Evolutionary conservation across 2,888 invertebrate genomes (phyloP), one percentile per base, ranked within the genome.

Genomic region (Ctenicera cuprea): DNA sequence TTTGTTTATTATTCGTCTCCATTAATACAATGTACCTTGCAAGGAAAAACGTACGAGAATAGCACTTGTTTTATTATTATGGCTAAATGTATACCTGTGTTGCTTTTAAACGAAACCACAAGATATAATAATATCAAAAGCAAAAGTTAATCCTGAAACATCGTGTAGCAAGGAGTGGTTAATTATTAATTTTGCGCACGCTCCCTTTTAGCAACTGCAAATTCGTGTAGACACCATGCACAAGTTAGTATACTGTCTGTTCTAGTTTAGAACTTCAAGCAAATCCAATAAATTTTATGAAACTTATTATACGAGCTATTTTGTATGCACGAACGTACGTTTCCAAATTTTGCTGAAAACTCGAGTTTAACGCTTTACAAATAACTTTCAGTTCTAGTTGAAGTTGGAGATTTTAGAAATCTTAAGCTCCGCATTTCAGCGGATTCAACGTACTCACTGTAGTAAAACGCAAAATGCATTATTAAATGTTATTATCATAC

Each of bases 161-260:
- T 45, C 41, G 12, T 7, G 7, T 8, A 48, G 48, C 48, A 3
- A 22, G 12, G 20, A 4, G 8, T 12, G 12, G 50, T 50, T 22
- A 50, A 50, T 50, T 50, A 50, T 22, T 50, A 50, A 50, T 22
- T 50, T 50, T 20, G 50, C 18, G 22, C 18, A 20, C 50, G 50
- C 22, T 22, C 12, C 22, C 50, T 50, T 22, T 20, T 8, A 33
- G 5, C 16, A 1, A 45, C 45, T 45, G 18, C 16, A 45, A 45
- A 45, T 45, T 45, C 11, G 12, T 12, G 50, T 11, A 22, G 22
- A 50, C 4, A 22, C 4, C 9, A 9, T 50, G 20, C 9, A 48
- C 16, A 7, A 48, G 18, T 20, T 18, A 9, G 18, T 20, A 48
- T 48, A 48, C 18, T 48, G 48, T 48, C 48, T 48, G 20, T 11